Base-by-base conservation (phyloP, 2,888 invertebrate genomes). In the Pogonocherus hispidulus region DNA sequence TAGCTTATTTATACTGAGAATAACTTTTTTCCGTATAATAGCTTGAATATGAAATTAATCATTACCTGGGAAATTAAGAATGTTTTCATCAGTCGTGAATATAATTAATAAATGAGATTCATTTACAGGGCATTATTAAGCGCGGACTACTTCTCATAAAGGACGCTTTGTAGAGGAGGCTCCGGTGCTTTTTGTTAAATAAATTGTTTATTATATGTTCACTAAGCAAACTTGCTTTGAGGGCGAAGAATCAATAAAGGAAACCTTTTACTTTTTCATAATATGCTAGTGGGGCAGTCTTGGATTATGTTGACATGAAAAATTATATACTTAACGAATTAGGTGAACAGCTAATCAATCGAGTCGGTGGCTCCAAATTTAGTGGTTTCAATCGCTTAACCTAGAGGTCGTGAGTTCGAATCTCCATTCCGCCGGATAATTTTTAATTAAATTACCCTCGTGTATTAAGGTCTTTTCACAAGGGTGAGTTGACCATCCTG, bases 21-120 rank as follows among this genome's bases (percentile, higher is more conserved):
- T 41, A 41, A 41, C 14, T 16, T 41, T n/a, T 14, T n/a, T 1
- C n/a, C 2, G 14, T 16, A 41, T 41, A 41, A 41, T 41, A n/a
- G 41, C 14, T 41, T 16, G 14, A 41, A 41, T 8, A 27, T 41
- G 16, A 41, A 41, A 41, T 41, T 16, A 41, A 41, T 41, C 41
- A 41, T 41, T 41, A 16, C 41, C 41, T 41, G 41, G n/a, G 41
- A 41, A 41, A 41, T 41, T 41, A 41, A 41, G 41, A 14, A 16
- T 41, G 14, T 14, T 14, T 41, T 41, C 41, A n/a, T n/a, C 41
- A 14, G 11, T 41, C 41, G 11, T 41, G 41, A 41, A 41, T 41
- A 41, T 41, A 41, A 41, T 41, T 41, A 41, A 41, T 41, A 41
- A 41, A 41, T 41, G 41, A 16, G 41, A 14, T 41, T 41, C 41